Conservation (phyloP, 2,113 vertebrate species). For the Gobius niger region DNA sequence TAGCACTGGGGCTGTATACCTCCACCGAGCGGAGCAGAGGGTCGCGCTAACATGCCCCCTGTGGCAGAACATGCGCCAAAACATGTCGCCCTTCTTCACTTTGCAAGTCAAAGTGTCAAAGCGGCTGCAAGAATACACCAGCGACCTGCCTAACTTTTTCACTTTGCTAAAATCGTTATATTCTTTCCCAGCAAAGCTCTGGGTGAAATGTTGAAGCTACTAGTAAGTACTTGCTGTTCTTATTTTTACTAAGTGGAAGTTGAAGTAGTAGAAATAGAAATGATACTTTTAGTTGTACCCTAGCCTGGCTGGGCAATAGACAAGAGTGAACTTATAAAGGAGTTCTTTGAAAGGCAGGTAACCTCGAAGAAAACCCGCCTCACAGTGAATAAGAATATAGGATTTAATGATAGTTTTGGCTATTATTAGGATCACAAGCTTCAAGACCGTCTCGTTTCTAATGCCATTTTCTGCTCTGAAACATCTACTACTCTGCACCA, state of each 20-base stretch:
- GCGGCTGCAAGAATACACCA: conserved; percentile 32
- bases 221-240: too few species aligned
- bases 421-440: too few species aligned
- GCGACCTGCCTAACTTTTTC: neutral
- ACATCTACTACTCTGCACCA: conserved; percentile 31
- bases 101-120: conserved; percentile 37
- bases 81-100: conserved; percentile 27
- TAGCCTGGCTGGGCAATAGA: too few species aligned
- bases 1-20: conserved; percentile 43
- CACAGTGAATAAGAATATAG: too few species aligned
- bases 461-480: neutral
- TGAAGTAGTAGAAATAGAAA: too few species aligned
- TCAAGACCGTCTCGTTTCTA: neutral
- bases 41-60: conserved; percentile 42
- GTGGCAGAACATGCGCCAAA: conserved; percentile 50
- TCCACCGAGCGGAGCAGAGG: conserved; percentile 36
- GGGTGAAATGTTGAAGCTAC: neutral
- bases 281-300: too few species aligned
- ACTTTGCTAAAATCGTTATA: neutral
- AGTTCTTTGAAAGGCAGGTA: too few species aligned
- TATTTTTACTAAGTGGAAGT: too few species aligned
- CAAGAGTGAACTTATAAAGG: too few species aligned
- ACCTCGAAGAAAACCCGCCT: too few species aligned
- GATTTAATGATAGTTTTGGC: too few species aligned
- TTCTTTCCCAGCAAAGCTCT: neutral